These are phyloP conservation scores for Lochmaea crataegi DNA, from an alignment of 2,888 invertebrate genomes.

Conservation along the genomic window DNA sequence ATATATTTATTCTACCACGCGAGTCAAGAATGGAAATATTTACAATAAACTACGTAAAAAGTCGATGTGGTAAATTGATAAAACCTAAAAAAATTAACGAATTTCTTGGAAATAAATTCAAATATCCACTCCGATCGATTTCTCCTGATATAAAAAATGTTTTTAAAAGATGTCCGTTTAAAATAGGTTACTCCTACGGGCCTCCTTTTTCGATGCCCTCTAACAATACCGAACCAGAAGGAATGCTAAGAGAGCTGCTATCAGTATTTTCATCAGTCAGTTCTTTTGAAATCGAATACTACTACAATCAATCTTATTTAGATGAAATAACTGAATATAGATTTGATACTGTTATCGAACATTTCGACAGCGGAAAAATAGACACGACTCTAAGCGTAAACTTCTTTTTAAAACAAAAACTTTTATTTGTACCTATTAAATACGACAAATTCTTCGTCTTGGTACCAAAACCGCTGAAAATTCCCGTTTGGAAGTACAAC, in stretches of 20 bases:
- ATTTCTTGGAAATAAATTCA: not conserved
- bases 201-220: not conserved
- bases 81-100: conserved; percentile 15
- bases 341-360: not conserved
- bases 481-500: conserved; percentile 5
- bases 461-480: conserved; percentile 7
- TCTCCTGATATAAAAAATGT: conserved; percentile 5
- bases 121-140: not conserved
- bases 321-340: conserved; percentile 5
- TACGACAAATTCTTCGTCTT: not conserved
- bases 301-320: not conserved
- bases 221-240: not conserved
- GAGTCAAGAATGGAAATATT: not conserved
- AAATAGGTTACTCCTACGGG: not conserved
- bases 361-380: not conserved
- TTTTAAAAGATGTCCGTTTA: conserved; percentile 4
- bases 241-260: not conserved
- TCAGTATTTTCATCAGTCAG: not conserved
- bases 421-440: conserved; percentile 1
- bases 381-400: not conserved
- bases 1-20: not conserved
- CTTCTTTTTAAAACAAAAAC: not conserved
- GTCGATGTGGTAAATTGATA: not conserved
- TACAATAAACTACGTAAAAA: not conserved
- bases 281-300: not conserved